phyloP scores from a whole-genome alignment of 1,140 invertebrate genomes.

The Zophobas morio region DNA sequence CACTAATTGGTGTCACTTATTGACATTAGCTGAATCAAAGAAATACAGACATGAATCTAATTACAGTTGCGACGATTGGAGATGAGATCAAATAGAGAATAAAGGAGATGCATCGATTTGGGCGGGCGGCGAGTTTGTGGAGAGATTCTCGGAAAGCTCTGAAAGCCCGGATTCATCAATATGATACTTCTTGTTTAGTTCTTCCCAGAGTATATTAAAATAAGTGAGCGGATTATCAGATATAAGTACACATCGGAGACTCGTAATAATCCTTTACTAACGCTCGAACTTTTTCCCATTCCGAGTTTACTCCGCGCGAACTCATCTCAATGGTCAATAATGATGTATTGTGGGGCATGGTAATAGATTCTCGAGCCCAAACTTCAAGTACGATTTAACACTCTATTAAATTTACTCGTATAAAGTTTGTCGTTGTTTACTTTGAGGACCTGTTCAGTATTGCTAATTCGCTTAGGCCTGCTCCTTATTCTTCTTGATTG shows the following conservation, averaged over 20 bases:
- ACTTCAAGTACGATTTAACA: constrained; percentile 18
- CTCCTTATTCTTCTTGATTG: constrained; percentile 4
- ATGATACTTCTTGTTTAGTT: not conserved
- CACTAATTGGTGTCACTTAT: constrained; percentile 27
- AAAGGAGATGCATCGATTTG: not conserved
- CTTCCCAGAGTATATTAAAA: not conserved
- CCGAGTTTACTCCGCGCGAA: constrained; percentile 3
- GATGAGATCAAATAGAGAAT: not conserved
- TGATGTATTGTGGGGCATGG: constrained; percentile 11
- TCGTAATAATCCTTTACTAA: not conserved
- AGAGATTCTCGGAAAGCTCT: not conserved
- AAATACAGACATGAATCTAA: constrained; percentile 17
- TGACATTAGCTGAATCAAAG: constrained; percentile 7
- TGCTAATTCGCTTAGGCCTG: constrained; percentile 2
- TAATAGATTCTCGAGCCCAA: not conserved
- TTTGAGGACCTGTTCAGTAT: constrained; percentile 6
- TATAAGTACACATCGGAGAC: constrained; percentile 1
- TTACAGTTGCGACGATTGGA: not conserved
- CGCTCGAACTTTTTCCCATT: not conserved
- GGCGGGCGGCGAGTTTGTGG: not conserved
- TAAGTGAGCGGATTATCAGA: not conserved
- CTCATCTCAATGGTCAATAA: constrained; percentile 18
- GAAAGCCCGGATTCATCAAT: not conserved
- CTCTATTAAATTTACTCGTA: constrained; percentile 17
- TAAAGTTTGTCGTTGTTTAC: constrained; percentile 29